Evolutionary conservation across 1,140 invertebrate species (phyloP), one percentile per base, ranked within the genome.

Genomic region (Colletes gigas): DNA sequence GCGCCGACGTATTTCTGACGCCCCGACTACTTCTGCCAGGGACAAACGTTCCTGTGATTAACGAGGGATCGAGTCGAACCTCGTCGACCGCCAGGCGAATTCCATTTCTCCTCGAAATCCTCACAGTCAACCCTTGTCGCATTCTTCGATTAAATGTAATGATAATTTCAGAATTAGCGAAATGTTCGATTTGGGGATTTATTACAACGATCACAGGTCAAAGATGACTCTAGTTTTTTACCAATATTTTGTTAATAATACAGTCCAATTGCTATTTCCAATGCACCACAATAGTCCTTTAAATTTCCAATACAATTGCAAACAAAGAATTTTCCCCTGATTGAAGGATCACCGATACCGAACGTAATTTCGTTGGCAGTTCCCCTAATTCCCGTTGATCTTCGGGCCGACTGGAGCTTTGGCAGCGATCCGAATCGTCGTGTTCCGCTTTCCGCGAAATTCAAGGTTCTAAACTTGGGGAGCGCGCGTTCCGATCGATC

Each of bases 401-500:
- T 82, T 71, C 55, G 55, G 30, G 50, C 69, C 69, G 75, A 83
- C 81, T 78, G 79, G 73, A 83, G 82, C 82, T 60, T 30, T 87
- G 85, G 78, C 84, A 83, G 63, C 67, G 57, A 50, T 83, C 84
- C 83, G 73, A 85, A 80, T 30, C 17, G 50, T 44, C 44, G 50
- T 55, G 39, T 39, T 14, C 50, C 69, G 69, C 77, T 54, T 60
- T 83, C 81, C 81, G 73, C 84, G 70, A 76, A 60, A 78, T 83
- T 87, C 82, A 87, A 87, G 85, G 78, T 71, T 84, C 19, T 72
- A 76, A 83, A 87, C 82, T 84, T 82, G 78, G 73, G 54, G 57
- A 30, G 7, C 52, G 47, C 68, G 50, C 50, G 21, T 44, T 21
- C 54, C 17, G 5, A 41, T 52, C 54, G 19, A 82, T 59, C 59